Conservation (phyloP, 2,888 invertebrate species). For the Synanthedon formicaeformis region DNA sequence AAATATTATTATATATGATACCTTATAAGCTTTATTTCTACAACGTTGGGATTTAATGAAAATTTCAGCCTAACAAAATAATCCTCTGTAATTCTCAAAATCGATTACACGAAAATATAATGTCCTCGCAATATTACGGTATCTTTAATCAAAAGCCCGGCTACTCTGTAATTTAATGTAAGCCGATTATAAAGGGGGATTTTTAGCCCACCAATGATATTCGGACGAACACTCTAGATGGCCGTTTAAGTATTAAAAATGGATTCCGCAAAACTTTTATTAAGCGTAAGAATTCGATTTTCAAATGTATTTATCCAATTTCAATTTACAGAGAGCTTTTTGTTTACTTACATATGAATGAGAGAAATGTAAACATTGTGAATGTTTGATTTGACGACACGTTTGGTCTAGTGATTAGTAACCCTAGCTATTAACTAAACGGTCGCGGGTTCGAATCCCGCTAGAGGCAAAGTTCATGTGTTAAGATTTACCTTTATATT, state of each 20-base stretch:
- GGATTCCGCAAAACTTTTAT: background rate
- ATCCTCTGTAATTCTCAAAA: background rate
- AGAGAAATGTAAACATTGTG: no score
- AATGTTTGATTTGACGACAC: no score
- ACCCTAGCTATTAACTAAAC: no score
- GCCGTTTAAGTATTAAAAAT: background rate
- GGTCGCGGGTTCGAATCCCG: no score
- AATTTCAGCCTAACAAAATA: background rate
- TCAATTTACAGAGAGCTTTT: no score
- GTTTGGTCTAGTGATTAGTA: no score
- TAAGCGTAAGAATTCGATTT: background rate
- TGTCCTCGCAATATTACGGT: background rate
- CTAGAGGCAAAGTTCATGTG: no score
- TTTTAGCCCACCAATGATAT: background rate
- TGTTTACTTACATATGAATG: no score
- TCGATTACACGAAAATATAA: background rate
- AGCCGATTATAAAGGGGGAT: conserved; percentile 6
- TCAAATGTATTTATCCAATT: no score
- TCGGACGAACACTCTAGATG: background rate
- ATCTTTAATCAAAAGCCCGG: conserved; percentile 4
- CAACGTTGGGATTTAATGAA: background rate
- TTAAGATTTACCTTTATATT: no score
- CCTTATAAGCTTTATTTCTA: background rate
- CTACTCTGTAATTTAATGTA: conserved; percentile 5
- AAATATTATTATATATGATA: no score